Evolutionary conservation across 2,888 invertebrate species (phyloP), one percentile per base, ranked within the genome.

Genomic region (Norana najaformis): DNA sequence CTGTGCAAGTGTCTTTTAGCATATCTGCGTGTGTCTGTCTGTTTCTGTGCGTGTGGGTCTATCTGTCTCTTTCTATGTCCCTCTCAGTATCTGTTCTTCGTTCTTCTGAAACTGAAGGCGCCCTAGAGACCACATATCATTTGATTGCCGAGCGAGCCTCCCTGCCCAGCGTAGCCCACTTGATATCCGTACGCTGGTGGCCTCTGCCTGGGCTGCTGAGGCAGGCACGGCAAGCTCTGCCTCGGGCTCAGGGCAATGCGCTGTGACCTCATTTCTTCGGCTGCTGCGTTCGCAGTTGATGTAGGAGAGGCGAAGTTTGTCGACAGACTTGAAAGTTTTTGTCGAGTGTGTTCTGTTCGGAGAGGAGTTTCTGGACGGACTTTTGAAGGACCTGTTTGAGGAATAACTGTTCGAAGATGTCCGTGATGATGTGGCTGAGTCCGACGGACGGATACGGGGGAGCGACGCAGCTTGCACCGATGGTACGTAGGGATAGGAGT

Each of bases 401-500:
- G n/a, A 69, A n/a, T 30, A 69, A n/a, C 69, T 69, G 69, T 88
- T 47, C 37, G 41, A 38, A n/a, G 38, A 82, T 90, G 88, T 82
- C 90, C 23, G 41, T 90, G 8, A 41, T 90, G 41, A 41, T 85
- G 82, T 89, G 82, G 83, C 20, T 83, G 37, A 82, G 83, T 83
- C 89, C 41, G 14, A 37, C 53, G 38, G 39, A 38, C 6, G 83
- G 47, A n/a, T 69, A 69, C n/a, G 69, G 69, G 30, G 69, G 69
- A 69, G 69, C 69, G 11, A 69, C 69, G 69, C 69, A 69, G n/a
- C 14, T 69, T 16, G n/a, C 69, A n/a, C 69, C 69, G 69, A 69
- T 69, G 69, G 69, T 69, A 13, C 1, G 47, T 47, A n/a, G 47
- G 4, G 47, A 53, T 23, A 3, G 53, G 30, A 3, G 53, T 16